Conservation (phyloP, 1,140 invertebrate species). For the Drosophila littoralis region DNA sequence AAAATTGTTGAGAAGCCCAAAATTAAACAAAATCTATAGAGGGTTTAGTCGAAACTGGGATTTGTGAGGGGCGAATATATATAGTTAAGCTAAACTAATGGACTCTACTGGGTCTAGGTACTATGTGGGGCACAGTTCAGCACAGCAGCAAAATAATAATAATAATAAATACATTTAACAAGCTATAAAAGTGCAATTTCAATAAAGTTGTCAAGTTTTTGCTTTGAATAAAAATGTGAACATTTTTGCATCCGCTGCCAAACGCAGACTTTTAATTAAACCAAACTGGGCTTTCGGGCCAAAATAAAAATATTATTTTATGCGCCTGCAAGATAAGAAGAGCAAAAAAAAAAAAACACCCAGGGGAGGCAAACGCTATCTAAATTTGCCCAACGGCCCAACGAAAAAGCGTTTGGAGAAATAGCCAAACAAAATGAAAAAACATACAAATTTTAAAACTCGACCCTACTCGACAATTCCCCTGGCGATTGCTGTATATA, state of each 20-base stretch:
- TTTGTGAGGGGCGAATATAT: too few species aligned
- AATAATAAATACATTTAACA: background rate
- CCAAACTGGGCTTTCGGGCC: slow-evolving; percentile 18
- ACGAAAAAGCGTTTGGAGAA: slow-evolving; percentile 20
- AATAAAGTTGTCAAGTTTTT: slow-evolving; percentile 1
- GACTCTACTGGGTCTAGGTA: slow-evolving; percentile 13
- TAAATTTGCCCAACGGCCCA: slow-evolving; percentile 43
- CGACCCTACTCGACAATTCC: slow-evolving; percentile 51
- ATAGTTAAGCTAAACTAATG: slow-evolving; percentile 10
- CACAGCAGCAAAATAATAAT: slow-evolving; percentile 4
- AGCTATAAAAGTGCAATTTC: background rate
- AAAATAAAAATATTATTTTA: slow-evolving; percentile 49
- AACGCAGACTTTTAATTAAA: slow-evolving; percentile 31
- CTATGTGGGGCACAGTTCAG: background rate
- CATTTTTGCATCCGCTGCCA: background rate
- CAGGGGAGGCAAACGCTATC: slow-evolving; percentile 39
- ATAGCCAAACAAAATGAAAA: slow-evolving; percentile 2
- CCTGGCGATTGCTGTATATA: slow-evolving; percentile 41
- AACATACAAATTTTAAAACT: slow-evolving; percentile 24
- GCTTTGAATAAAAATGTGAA: slow-evolving; percentile 6
- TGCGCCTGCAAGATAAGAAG: slow-evolving; percentile 35
- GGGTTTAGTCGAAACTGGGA: slow-evolving; percentile 10
- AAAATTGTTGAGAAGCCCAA: slow-evolving; percentile 79
- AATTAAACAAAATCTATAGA: slow-evolving; percentile 79
- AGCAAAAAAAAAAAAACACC: slow-evolving; percentile 19